phyloP scores from a whole-genome alignment of 1,140 invertebrate species.

The Platyscapa corneri region DNA sequence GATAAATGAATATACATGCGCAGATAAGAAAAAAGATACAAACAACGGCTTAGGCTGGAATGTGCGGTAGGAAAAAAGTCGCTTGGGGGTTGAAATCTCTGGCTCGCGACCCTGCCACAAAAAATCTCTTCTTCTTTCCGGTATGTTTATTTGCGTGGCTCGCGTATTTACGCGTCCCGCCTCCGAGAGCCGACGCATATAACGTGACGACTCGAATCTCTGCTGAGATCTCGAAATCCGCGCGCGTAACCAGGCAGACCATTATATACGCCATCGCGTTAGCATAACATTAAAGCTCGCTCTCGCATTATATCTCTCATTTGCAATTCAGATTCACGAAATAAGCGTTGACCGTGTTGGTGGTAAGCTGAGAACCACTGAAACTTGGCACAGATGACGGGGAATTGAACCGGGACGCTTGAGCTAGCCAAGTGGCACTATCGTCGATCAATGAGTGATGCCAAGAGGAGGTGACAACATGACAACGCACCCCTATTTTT shows the following conservation, averaged over 20 bases:
- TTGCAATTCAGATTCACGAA: constrained; percentile 51
- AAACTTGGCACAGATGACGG: background rate
- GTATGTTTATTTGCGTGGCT: constrained; percentile 18
- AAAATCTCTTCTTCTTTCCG: constrained; percentile 21
- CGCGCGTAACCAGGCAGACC: constrained; percentile 44
- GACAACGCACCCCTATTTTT: background rate
- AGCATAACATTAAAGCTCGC: constrained; percentile 40
- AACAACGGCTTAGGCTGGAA: background rate
- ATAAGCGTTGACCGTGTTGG: background rate
- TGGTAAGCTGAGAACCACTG: constrained; percentile 41
- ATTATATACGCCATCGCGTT: constrained; percentile 33
- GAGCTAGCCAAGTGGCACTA: constrained; percentile 21
- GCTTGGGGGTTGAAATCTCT: background rate
- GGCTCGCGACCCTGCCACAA: background rate
- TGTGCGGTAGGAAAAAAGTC: background rate
- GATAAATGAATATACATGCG: background rate
- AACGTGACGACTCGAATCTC: background rate
- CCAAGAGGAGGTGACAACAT: constrained; percentile 3
- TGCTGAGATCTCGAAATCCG: constrained; percentile 43
- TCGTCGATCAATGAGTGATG: constrained; percentile 14
- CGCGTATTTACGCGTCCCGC: constrained; percentile 5
- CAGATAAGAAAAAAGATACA: background rate
- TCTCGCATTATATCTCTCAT: constrained; percentile 27
- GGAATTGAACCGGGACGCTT: background rate
- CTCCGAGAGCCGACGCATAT: background rate